These are phyloP conservation scores for Ennomos quercinarius DNA, from an alignment of 2,888 invertebrate genomes.

Conservation along the genomic window DNA sequence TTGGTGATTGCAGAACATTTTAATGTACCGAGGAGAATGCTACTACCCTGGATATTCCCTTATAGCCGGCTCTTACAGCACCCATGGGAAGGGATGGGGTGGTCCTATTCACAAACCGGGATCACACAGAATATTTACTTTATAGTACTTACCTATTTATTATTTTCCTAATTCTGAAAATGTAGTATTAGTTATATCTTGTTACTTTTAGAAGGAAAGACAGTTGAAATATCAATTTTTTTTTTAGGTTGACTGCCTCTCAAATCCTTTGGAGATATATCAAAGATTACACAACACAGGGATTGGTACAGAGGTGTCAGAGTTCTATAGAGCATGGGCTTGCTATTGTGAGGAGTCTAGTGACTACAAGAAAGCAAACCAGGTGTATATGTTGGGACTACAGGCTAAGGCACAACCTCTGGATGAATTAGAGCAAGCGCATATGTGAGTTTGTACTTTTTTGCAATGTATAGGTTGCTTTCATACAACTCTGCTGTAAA, in stretches of 20 bases:
- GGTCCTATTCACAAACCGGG: too few relatives aligned
- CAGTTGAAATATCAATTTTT: neutral
- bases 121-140: too few relatives aligned
- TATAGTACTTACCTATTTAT: too few relatives aligned
- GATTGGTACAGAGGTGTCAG: conserved; percentile 92
- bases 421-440: conserved; percentile 90
- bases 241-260: conserved; percentile 90
- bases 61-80: too few relatives aligned
- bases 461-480: too few relatives aligned
- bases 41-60: too few relatives aligned
- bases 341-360: conserved; percentile 93
- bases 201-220: neutral
- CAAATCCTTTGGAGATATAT: conserved; percentile 92
- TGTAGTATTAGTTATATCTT: neutral
- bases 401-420: conserved; percentile 91
- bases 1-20: too few relatives aligned
- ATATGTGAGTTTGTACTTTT: conserved; percentile 83
- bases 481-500: conserved; percentile 18
- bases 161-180: too few relatives aligned
- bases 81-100: too few relatives aligned
- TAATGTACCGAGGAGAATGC: too few relatives aligned
- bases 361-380: conserved; percentile 93
- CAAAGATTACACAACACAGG: conserved; percentile 92
- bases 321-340: conserved; percentile 96
- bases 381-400: conserved; percentile 92